Conservation (phyloP, 2,113 vertebrate species). For the Syngnathus scovelli region DNA sequence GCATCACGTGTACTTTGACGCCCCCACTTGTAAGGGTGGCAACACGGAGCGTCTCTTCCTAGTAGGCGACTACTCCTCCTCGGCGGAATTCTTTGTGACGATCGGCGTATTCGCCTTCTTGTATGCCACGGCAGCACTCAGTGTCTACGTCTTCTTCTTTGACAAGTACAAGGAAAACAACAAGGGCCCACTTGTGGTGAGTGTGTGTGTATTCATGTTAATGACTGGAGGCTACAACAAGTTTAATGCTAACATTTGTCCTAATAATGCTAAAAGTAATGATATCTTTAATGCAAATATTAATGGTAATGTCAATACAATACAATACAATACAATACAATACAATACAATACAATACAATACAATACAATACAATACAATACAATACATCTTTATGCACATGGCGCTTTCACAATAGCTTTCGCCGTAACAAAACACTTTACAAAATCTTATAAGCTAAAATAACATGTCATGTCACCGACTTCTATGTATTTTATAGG, state of each 20-base stretch:
- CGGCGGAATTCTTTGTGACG: conserved; percentile 89
- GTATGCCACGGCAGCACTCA: conserved; percentile 80
- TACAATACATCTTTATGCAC: too few relatives aligned
- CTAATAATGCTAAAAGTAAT: neutral
- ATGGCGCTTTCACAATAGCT: too few relatives aligned
- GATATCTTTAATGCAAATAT: neutral
- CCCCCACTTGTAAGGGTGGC: conserved; percentile 73
- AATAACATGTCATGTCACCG: neutral
- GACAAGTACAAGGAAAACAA: conserved; percentile 88
- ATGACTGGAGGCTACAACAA: neutral
- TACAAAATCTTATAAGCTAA: too few relatives aligned
- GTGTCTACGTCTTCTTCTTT: conserved; percentile 81
- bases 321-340: too few relatives aligned
- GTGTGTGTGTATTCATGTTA: conserved; percentile 32
- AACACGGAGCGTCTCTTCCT: conserved; percentile 72
- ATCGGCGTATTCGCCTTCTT: conserved; percentile 87
- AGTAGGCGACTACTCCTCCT: conserved; percentile 85
- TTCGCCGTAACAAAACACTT: too few relatives aligned
- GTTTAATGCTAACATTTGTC: neutral
- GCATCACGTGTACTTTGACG: conserved; percentile 86
- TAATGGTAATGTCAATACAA: too few relatives aligned
- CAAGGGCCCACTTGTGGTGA: conserved; percentile 84
- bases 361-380: too few relatives aligned
- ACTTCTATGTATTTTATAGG: conserved; percentile 55
- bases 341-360: too few relatives aligned